Percentiles rank a stretch among this genome's conserved stretches.
phyloP scores from a whole-genome alignment of 2,113 vertebrate genomes.

The Myxocyprinus asiaticus region DNA sequence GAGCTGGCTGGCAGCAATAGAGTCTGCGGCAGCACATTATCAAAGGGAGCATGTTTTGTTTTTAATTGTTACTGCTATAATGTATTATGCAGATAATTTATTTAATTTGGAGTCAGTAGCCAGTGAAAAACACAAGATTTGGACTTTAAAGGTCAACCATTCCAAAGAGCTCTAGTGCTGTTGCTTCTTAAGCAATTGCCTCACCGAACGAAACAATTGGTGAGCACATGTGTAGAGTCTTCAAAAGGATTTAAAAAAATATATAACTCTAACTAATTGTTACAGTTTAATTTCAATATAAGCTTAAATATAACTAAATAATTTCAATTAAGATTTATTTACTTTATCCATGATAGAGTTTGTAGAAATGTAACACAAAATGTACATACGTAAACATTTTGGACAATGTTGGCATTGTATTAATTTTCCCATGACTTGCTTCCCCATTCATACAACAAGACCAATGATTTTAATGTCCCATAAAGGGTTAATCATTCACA shows the following conservation, averaged over 20 bases:
- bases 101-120: constrained; percentile 65
- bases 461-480: no score
- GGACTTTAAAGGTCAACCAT: constrained; percentile 65
- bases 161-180: constrained; percentile 33
- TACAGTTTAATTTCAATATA: not conserved
- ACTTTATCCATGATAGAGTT: no score
- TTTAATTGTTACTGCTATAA: constrained; percentile 37
- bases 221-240: not conserved
- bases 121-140: constrained; percentile 54
- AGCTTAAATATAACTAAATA: not conserved
- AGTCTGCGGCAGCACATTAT: not conserved
- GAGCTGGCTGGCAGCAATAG: not conserved
- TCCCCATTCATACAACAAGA: no score
- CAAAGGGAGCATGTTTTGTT: constrained; percentile 12
- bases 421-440: no score
- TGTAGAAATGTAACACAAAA: no score
- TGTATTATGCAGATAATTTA: constrained; percentile 67
- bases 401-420: no score
- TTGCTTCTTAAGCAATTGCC: constrained; percentile 49
- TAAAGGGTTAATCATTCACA: no score
- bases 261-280: not conserved
- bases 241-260: not conserved
- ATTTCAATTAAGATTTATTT: not conserved
- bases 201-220: constrained; percentile 50
- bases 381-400: no score